These are phyloP conservation scores for Pyrrhia umbra DNA, from an alignment of 2,888 invertebrate genomes.

Conservation along the genomic window DNA sequence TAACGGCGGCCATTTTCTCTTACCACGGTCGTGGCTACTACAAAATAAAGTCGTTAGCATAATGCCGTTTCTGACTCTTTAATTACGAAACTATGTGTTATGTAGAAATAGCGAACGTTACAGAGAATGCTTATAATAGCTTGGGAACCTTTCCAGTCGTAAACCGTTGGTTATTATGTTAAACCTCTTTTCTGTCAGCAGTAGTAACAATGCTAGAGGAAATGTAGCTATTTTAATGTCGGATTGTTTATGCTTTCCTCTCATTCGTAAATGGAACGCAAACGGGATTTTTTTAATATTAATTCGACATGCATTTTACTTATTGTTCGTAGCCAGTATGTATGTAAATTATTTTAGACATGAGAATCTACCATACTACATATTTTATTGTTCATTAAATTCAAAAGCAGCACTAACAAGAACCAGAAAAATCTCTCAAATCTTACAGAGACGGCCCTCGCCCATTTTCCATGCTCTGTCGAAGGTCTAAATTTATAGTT, in stretches of 20 bases:
- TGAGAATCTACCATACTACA: neutral
- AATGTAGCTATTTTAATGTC: conserved; percentile 48
- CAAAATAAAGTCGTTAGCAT: conserved; percentile 70
- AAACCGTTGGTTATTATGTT: conserved; percentile 55
- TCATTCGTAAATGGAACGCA: conserved; percentile 54
- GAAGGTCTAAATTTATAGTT: conserved; percentile 59
- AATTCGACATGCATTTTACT: conserved; percentile 36
- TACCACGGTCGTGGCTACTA: conserved; percentile 46
- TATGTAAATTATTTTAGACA: conserved; percentile 25
- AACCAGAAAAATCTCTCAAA: conserved; percentile 9
- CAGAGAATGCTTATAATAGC: conserved; percentile 59
- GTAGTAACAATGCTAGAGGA: conserved; percentile 52
- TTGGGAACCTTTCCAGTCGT: conserved; percentile 56
- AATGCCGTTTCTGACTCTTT: conserved; percentile 71
- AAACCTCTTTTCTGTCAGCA: conserved; percentile 57
- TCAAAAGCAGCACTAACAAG: conserved; percentile 6
- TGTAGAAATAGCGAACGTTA: conserved; percentile 61
- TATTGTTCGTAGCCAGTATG: conserved; percentile 25
- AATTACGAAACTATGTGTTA: conserved; percentile 69
- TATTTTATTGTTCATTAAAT: neutral
- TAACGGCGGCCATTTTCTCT: conserved; percentile 56
- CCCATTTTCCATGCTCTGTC: conserved; percentile 41
- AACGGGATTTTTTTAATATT: conserved; percentile 43
- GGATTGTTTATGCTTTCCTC: conserved; percentile 51
- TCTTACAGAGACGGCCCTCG: conserved; percentile 22